Evolutionary conservation across 2,113 vertebrate genomes (phyloP), one percentile per base, ranked within the genome.

Genomic region (Phoxinus phoxinus): DNA sequence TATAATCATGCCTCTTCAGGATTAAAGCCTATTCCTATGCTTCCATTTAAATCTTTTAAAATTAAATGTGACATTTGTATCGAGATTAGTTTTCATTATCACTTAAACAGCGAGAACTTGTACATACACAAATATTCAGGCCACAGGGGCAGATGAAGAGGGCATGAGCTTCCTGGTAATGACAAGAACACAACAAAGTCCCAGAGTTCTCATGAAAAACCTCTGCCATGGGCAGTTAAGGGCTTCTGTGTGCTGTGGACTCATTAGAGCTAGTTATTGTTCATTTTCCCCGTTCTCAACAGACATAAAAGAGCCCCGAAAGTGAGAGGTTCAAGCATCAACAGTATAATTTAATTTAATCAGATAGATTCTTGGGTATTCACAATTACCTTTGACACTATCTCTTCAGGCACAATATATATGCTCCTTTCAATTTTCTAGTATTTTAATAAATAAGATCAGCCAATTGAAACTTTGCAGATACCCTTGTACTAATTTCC

Each of bases 41-140:
- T 78, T 90, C 89, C 76, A 85, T 84, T 81, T 83, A 65, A 32
- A 44, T 12, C 79, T 83, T 76, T 78, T 17, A 61, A 81, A 6
- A 56, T 73, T 56, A 63, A 82, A 83, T 37, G 79, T 91, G 89
- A 93, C 90, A 92, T 92, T 93, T 91, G 87, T 81, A 92, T 87
- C 86, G 84, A 90, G 90, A 92, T 92, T 88, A 90, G 87, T 89
- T 91, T 78, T 82, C 86, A 87, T 91, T 91, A 86, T 83, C 88
- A 87, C 87, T 85, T 84, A 88, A 85, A 63, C 5, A 48, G 78
- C 25, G 21, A 23, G 41, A 46, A 59, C 8, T 46, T 76, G 61
- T 90, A 89, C 88, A 15, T 56, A 76, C 25, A 91, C 91, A 93
- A 90, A 91, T 91, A 81, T 85, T 84, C 85, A 86, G 89, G 87